Evolutionary conservation across 2,797 vertebrate genomes (phyloP).

Genomic region (Psittacula derbiana): DNA sequence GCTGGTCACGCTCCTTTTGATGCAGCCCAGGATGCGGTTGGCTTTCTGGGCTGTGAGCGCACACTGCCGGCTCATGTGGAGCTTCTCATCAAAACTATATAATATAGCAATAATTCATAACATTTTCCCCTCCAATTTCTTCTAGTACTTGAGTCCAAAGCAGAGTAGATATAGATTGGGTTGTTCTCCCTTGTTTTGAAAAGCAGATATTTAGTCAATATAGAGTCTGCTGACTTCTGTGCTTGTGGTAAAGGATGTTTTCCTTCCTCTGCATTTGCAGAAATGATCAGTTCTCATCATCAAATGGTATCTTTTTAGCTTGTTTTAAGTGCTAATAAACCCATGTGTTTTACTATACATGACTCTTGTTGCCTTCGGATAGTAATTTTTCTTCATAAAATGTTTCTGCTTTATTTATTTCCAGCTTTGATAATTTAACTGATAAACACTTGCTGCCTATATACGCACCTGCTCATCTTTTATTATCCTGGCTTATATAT

Average conservation of each 20-base stretch:
- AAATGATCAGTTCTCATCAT: neutral
- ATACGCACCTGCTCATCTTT: constrained; percentile 49
- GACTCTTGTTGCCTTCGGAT: neutral
- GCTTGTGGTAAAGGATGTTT: neutral
- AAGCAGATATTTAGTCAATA: neutral
- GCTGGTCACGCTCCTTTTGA: neutral
- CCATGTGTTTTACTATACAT: neutral
- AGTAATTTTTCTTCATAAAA: neutral
- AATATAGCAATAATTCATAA: neutral
- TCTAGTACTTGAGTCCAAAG: neutral
- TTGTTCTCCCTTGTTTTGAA: neutral
- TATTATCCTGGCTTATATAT: constrained; percentile 27
- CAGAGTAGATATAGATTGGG: neutral
- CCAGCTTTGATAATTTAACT: constrained; percentile 50
- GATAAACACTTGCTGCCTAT: constrained; percentile 4
- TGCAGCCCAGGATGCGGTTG: neutral
- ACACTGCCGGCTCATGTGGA: neutral
- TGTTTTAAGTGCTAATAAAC: neutral
- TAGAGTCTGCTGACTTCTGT: neutral
- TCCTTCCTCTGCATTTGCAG: neutral
- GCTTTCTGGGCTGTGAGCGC: neutral
- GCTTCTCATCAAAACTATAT: neutral
- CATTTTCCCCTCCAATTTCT: neutral
- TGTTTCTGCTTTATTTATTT: neutral
- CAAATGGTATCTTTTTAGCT: neutral